Percentiles rank a stretch among this genome's conserved stretches.
Conservation (phyloP, 2,113 vertebrate species). For the Cynocephalus volans region DNA sequence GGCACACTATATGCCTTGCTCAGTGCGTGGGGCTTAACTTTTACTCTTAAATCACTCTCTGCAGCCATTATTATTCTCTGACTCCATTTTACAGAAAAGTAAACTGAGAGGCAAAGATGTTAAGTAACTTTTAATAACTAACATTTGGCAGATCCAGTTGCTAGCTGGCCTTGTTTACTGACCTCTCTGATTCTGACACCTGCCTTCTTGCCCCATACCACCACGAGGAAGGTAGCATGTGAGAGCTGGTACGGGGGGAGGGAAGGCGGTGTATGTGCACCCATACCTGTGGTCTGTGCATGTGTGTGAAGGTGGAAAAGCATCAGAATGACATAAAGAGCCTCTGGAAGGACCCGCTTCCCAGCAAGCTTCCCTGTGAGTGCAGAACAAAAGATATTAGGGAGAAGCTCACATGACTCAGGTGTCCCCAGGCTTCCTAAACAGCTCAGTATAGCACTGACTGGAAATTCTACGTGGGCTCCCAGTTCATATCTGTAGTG, state of each 20-base stretch:
- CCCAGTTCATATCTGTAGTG: neutral
- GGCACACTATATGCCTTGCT: neutral
- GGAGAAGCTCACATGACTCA: neutral
- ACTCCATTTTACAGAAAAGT: neutral
- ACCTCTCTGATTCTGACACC: neutral
- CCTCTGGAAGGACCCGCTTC: neutral
- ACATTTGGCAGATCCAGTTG: neutral
- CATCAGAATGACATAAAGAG: neutral
- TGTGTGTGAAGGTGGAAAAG: neutral
- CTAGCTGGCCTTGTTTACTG: neutral
- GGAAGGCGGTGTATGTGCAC: fast-evolving
- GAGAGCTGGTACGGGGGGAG: fast-evolving
- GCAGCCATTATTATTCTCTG: neutral
- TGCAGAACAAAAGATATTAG: neutral
- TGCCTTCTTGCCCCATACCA: fast-evolving
- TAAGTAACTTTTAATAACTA: neutral
- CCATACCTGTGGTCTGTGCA: fast-evolving
- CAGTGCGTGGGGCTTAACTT: neutral
- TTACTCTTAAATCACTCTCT: neutral
- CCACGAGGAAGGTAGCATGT: fast-evolving
- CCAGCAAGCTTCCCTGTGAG: neutral
- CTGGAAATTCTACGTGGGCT: neutral
- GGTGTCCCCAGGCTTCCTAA: neutral
- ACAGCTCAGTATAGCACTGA: neutral
- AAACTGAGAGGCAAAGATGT: neutral